Evolutionary conservation across 2,888 invertebrate species (phyloP).

Genomic region (Hipparchia sbordonii): DNA sequence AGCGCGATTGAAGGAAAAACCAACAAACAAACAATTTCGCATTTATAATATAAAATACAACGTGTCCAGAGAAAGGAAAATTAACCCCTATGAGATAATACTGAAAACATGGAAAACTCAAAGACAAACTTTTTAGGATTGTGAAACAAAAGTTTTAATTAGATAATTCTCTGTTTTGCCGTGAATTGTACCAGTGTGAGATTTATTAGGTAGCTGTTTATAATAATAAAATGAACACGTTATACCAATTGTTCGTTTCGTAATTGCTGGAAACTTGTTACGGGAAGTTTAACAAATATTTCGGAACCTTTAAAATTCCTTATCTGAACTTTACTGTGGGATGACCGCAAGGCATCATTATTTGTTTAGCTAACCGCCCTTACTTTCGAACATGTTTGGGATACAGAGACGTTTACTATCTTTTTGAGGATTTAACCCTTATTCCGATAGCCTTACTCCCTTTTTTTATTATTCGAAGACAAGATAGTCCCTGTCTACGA

Average conservation of each 20-base stretch:
- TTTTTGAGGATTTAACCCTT: too few relatives aligned
- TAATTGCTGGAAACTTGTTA: not conserved
- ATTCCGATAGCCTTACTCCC: too few relatives aligned
- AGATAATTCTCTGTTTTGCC: not conserved
- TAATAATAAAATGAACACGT: not conserved
- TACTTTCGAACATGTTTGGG: too few relatives aligned
- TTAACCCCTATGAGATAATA: not conserved
- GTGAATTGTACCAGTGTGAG: not conserved
- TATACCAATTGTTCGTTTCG: not conserved
- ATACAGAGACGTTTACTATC: too few relatives aligned
- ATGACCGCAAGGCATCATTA: not conserved
- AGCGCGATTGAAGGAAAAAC: too few relatives aligned
- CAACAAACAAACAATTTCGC: not conserved
- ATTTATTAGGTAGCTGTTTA: not conserved
- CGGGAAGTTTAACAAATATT: not conserved
- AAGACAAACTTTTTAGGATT: not conserved
- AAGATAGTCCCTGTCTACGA: too few relatives aligned
- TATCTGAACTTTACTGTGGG: not conserved
- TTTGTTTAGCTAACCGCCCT: not conserved
- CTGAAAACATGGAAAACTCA: not conserved
- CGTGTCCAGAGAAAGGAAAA: not conserved
- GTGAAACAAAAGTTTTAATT: not conserved
- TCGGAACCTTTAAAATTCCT: not conserved
- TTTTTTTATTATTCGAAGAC: too few relatives aligned
- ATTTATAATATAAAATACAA: not conserved